Percentiles rank a stretch among this genome's conserved stretches.
phyloP scores from a whole-genome alignment of 1,140 invertebrate genomes.

The Maconellicoccus hirsutus region DNA sequence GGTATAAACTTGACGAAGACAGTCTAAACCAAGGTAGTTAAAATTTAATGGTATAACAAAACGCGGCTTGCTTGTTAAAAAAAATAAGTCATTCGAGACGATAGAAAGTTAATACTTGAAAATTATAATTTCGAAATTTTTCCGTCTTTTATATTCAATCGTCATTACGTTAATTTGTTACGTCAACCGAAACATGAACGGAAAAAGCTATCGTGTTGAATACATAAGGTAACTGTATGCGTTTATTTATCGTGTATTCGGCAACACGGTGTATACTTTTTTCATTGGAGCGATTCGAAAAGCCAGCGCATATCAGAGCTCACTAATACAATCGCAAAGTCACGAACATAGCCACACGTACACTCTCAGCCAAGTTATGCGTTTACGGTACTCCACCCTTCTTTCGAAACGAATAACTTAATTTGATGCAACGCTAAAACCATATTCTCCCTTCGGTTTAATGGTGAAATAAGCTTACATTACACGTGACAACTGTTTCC shows the following conservation, averaged over 20 bases:
- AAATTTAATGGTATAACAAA: neutral
- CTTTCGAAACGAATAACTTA: neutral
- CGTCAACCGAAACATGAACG: too few species aligned
- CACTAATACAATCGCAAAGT: neutral
- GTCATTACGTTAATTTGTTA: too few species aligned
- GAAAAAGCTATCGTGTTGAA: neutral
- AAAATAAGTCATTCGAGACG: too few species aligned
- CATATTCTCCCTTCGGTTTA: neutral
- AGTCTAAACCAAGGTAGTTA: neutral
- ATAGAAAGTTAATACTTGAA: too few species aligned
- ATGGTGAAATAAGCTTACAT: neutral
- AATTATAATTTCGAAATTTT: too few species aligned
- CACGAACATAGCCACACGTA: neutral
- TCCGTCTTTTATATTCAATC: too few species aligned
- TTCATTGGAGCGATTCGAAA: neutral
- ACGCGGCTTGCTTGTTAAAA: too few species aligned
- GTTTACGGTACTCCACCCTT: constrained; percentile 1
- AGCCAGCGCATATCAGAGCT: neutral
- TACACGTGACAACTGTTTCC: neutral
- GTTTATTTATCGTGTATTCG: neutral
- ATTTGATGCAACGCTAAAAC: neutral
- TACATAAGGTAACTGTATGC: neutral
- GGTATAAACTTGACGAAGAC: neutral
- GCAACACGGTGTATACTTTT: neutral
- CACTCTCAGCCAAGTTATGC: neutral